These are phyloP conservation scores for Caenorhabditis tropicalis DNA, from an alignment of 1,140 invertebrate species.

Conservation along the genomic window DNA sequence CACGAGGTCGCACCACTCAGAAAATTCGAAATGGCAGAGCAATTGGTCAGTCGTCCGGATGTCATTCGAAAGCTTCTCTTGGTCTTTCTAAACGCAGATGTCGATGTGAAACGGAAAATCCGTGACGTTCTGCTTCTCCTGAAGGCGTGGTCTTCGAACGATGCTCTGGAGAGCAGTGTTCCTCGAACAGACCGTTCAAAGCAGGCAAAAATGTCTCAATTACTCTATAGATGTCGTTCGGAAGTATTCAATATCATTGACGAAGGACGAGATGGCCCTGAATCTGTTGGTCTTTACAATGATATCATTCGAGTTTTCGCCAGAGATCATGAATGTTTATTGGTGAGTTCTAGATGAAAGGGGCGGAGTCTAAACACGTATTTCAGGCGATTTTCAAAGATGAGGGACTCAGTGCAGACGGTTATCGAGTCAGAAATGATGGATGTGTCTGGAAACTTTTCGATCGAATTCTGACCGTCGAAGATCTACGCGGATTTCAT, in stretches of 20 bases:
- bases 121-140: not conserved
- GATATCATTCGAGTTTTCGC: constrained; percentile 21
- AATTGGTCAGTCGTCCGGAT: not conserved
- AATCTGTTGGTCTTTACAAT: not conserved
- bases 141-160: not conserved
- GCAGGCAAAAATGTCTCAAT: not conserved
- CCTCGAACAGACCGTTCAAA: not conserved
- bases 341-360: not conserved
- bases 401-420: not conserved
- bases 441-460: not conserved
- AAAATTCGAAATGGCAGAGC: not conserved
- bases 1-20: not conserved
- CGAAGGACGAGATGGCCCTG: not conserved
- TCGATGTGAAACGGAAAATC: constrained; percentile 4
- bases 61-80: not conserved
- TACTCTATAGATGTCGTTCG: not conserved
- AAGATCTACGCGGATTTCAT: not conserved
- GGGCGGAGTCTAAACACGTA: not conserved
- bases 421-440: not conserved
- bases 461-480: not conserved
- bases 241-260: not conserved
- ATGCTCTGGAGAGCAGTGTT: not conserved
- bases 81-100: not conserved
- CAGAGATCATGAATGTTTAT: not conserved
- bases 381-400: not conserved